Conservation (phyloP, 1,140 invertebrate genomes). For the Neodiprion fabricii region DNA sequence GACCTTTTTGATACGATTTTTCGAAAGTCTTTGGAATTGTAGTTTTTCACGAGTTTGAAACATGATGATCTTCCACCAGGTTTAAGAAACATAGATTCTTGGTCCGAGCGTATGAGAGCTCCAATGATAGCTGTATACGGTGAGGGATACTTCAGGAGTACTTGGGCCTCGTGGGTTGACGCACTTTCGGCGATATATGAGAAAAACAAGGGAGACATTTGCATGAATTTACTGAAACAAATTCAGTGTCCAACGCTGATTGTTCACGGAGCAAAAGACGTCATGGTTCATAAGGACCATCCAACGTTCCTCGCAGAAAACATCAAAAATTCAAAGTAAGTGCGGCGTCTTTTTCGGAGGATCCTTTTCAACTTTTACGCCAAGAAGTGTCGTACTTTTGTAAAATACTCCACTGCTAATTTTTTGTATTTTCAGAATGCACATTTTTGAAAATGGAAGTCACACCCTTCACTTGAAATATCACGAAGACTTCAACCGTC, state of each 20-base stretch:
- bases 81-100: constrained; percentile 73
- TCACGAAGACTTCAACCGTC: constrained; percentile 79
- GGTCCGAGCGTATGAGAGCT: constrained; percentile 80
- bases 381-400: not conserved
- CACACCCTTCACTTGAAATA: constrained; percentile 73
- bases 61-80: constrained; percentile 39
- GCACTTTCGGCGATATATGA: constrained; percentile 66
- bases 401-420: not conserved
- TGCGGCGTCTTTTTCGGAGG: constrained; percentile 24
- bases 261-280: constrained; percentile 83
- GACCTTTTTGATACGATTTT: not conserved
- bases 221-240: constrained; percentile 67
- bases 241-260: constrained; percentile 80
- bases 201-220: constrained; percentile 73
- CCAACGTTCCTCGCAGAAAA: constrained; percentile 72
- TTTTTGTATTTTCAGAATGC: not conserved
- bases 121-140: constrained; percentile 80
- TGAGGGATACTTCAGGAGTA: constrained; percentile 71
- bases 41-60: constrained; percentile 1
- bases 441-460: not conserved
- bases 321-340: constrained; percentile 71
- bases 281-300: constrained; percentile 77
- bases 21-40: not conserved
- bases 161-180: constrained; percentile 79
- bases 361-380: not conserved